Conservation (phyloP, 1,140 invertebrate species). For the Limonius californicus region DNA sequence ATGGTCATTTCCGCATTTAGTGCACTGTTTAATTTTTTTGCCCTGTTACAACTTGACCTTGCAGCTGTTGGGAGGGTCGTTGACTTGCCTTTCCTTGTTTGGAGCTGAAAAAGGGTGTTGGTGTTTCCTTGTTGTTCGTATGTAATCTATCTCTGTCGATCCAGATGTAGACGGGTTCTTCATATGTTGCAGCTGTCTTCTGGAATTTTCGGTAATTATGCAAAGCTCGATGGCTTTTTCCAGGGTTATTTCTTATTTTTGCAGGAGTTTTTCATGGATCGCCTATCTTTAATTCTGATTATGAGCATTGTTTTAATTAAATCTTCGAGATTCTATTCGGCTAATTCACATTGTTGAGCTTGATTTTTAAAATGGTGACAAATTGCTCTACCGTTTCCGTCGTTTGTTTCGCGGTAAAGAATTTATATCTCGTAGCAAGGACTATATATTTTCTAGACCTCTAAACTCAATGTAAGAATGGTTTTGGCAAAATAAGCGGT, state of each 20-base stretch:
- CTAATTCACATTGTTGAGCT: neutral
- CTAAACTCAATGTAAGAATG: too few species aligned
- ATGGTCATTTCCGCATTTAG: neutral
- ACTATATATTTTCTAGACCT: too few species aligned
- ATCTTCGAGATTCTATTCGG: neutral
- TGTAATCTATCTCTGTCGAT: too few species aligned
- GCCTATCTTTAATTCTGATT: neutral
- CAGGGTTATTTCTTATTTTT: neutral
- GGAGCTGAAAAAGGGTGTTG: neutral
- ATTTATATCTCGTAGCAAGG: neutral
- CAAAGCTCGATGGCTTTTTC: neutral
- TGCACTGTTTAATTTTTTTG: neutral
- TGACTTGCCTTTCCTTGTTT: too few species aligned
- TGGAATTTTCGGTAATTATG: neutral
- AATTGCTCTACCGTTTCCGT: neutral
- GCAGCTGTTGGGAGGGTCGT: too few species aligned
- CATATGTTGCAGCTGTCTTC: neutral
- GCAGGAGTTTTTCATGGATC: neutral
- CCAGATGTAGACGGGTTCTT: too few species aligned
- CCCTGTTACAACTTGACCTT: too few species aligned
- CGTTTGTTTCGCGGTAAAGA: neutral
- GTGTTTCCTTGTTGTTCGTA: neutral
- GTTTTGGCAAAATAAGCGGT: too few species aligned
- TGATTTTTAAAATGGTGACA: too few species aligned
- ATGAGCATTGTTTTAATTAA: neutral